Percentiles rank a stretch among this genome's conserved stretches.
Conservation (phyloP, 2,113 vertebrate genomes). For the Dicerorhinus sumatrensis region DNA sequence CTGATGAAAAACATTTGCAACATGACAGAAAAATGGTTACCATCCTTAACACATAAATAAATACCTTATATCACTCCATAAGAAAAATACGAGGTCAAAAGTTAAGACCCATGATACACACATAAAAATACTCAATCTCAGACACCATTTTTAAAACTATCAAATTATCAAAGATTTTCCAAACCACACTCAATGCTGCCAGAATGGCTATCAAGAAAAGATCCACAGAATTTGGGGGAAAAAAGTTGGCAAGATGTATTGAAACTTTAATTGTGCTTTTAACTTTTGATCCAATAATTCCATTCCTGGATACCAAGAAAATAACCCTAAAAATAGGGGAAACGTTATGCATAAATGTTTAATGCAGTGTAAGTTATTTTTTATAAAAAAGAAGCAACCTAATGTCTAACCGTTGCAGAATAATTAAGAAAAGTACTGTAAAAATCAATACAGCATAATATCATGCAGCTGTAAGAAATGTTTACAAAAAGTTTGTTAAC, state of each 20-base stretch:
- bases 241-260: conserved; percentile 19
- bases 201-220: background rate
- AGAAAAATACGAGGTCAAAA: background rate
- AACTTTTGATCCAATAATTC: background rate
- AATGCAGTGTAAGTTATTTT: background rate
- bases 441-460: background rate
- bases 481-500: background rate
- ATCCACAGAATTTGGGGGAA: background rate
- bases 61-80: background rate
- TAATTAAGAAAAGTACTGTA: background rate
- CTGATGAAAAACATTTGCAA: background rate
- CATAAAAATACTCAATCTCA: background rate
- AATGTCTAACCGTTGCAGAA: background rate
- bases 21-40: conserved; percentile 31
- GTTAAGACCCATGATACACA: background rate
- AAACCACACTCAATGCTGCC: background rate
- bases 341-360: background rate
- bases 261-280: conserved; percentile 34
- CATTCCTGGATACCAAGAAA: background rate
- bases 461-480: background rate
- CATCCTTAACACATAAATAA: background rate
- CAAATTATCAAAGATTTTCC: conserved; percentile 7
- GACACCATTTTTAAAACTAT: background rate
- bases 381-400: background rate
- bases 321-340: background rate